Evolutionary conservation across 1,140 invertebrate species (phyloP).

Genomic region (Colletes latitarsis): DNA sequence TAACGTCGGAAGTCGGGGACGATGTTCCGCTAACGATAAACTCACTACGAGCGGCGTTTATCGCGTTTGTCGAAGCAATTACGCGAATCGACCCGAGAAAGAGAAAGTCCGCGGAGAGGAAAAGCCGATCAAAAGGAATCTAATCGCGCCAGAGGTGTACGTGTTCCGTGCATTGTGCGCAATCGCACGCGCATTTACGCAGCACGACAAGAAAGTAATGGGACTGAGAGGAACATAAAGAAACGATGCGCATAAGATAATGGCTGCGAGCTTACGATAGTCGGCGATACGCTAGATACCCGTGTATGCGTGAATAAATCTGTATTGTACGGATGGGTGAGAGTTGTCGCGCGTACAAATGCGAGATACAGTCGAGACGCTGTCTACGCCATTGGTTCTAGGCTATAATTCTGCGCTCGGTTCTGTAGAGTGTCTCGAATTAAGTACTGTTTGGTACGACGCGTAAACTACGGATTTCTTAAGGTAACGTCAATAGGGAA

Average conservation of each 20-base stretch:
- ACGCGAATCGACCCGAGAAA: constrained; percentile 51
- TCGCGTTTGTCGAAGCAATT: constrained; percentile 58
- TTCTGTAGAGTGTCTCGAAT: no score
- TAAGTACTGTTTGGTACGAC: no score
- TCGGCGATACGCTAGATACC: no score
- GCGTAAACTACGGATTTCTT: no score
- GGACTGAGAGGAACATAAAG: neutral
- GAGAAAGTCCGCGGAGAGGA: constrained; percentile 42
- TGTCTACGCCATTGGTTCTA: no score
- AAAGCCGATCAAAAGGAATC: constrained; percentile 26
- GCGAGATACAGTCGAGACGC: no score
- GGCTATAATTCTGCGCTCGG: no score
- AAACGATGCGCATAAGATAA: neutral
- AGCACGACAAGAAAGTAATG: neutral
- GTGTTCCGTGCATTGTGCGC: neutral
- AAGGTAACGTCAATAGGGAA: no score
- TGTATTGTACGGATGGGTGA: neutral
- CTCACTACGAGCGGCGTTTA: constrained; percentile 15
- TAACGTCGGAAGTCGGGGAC: constrained; percentile 16
- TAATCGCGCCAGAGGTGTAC: constrained; percentile 4
- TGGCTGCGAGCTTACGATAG: neutral
- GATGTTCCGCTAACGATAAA: constrained; percentile 41
- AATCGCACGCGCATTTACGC: neutral
- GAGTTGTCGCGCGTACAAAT: neutral
- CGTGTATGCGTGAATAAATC: neutral